Evolutionary conservation across 53 echinoderm and acorn worm genomes (phyloP).

Genomic region (Crossaster papposus): DNA sequence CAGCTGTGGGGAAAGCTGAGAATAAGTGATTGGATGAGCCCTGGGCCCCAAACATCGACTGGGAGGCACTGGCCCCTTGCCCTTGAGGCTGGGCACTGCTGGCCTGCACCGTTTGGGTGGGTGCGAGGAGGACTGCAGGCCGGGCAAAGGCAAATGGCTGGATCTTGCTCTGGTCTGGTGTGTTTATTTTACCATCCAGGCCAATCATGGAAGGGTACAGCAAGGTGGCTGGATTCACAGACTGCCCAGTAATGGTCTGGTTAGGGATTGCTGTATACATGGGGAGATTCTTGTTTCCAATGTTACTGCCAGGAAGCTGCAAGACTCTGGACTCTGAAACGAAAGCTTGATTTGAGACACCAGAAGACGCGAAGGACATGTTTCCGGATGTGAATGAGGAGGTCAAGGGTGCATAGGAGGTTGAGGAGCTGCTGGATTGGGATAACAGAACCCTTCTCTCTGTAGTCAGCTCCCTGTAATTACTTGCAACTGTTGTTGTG

Average conservation of each 20-base stretch:
- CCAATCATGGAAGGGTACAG: constrained; percentile 45
- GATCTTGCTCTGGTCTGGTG: constrained; percentile 51
- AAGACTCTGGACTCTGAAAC: constrained; percentile 17
- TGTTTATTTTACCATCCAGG: constrained; percentile 36
- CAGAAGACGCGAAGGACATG: constrained; percentile 28
- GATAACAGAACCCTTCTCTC: constrained; percentile 29
- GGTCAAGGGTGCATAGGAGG: constrained; percentile 37
- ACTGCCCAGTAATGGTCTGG: constrained; percentile 28
- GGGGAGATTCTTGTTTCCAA: constrained; percentile 46
- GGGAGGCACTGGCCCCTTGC: constrained; percentile 50
- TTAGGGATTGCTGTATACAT: constrained; percentile 47
- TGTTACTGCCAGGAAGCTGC: constrained; percentile 18
- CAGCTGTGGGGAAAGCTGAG: constrained; percentile 46
- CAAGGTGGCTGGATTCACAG: constrained; percentile 32
- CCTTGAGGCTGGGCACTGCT: constrained; percentile 43
- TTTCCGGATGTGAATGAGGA: constrained; percentile 41
- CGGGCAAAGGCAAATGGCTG: constrained; percentile 49
- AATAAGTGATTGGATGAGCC: constrained; percentile 52
- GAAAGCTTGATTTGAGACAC: not conserved
- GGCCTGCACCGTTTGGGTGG: constrained; percentile 49
- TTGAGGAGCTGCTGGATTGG: constrained; percentile 19
- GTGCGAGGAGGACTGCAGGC: constrained; percentile 39
- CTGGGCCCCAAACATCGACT: constrained; percentile 50
- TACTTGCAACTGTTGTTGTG: constrained; percentile 38
- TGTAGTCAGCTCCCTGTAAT: constrained; percentile 14